Conservation (phyloP, 2,113 vertebrate species). For the Anarrhichthys ocellatus region DNA sequence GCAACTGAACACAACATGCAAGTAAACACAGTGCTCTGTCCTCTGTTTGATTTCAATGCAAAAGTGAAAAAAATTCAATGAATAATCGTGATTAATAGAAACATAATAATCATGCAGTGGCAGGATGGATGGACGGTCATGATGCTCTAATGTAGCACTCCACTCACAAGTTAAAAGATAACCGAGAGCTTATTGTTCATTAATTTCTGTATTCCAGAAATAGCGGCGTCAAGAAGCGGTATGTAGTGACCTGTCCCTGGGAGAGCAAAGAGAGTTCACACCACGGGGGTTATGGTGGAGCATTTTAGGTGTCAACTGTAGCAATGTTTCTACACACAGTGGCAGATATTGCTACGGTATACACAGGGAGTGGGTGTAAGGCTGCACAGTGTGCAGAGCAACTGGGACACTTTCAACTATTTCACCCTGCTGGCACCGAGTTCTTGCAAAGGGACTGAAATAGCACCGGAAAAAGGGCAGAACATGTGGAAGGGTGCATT, state of each 20-base stretch:
- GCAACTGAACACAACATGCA: background rate
- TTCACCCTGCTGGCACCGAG: constrained; percentile 18
- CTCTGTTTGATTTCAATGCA: background rate
- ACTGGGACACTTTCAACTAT: constrained; percentile 28
- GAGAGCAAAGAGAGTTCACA: constrained; percentile 10
- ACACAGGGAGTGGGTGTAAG: constrained; percentile 18
- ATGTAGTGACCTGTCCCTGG: background rate
- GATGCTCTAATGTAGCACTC: background rate
- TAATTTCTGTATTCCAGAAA: background rate
- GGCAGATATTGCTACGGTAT: constrained; percentile 38
- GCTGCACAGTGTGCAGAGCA: constrained; percentile 26
- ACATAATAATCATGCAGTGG: background rate
- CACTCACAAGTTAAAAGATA: background rate
- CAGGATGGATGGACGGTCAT: background rate
- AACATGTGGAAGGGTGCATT: background rate
- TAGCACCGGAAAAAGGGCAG: background rate
- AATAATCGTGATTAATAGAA: background rate
- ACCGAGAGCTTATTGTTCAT: background rate
- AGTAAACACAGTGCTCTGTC: background rate
- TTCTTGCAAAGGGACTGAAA: constrained; percentile 23
- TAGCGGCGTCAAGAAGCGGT: background rate
- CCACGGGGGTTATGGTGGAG: background rate
- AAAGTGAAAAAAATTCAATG: background rate
- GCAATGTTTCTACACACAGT: background rate
- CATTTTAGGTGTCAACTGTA: constrained; percentile 34